A percentile compares a stretch with the other conserved stretches of the same genome.
These are phyloP conservation scores for Hypothenemus hampei DNA, from an alignment of 1,140 invertebrate genomes.

Conservation along the genomic window DNA sequence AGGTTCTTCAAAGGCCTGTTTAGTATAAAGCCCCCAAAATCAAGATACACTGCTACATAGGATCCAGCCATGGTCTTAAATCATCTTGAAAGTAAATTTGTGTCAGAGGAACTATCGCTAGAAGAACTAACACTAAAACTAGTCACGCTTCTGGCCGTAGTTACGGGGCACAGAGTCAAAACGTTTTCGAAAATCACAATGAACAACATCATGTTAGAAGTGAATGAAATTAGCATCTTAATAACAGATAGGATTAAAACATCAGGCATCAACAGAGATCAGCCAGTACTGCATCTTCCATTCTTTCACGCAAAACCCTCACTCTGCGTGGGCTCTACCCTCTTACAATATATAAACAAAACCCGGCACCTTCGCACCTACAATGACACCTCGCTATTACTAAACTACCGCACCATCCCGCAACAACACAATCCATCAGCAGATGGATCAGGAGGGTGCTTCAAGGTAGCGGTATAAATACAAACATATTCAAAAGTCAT, in stretches of 20 bases:
- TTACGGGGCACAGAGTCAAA: conserved; percentile 8
- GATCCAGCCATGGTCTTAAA: conserved; percentile 3
- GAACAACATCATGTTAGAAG: background rate
- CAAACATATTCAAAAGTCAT: conserved; percentile 1
- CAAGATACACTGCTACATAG: background rate
- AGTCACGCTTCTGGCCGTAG: conserved; percentile 2
- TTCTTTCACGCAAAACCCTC: background rate
- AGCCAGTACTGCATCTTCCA: background rate
- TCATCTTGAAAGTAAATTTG: background rate
- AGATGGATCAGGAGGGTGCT: conserved; percentile 8
- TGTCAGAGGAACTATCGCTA: conserved; percentile 1
- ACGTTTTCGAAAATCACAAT: conserved; percentile 7
- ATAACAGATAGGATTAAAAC: background rate
- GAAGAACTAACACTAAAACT: conserved; percentile 4
- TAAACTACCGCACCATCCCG: conserved; percentile 9
- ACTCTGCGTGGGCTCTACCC: background rate
- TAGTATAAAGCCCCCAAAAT: background rate
- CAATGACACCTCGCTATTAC: background rate
- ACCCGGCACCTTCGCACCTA: background rate
- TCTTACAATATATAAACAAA: background rate
- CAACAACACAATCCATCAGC: conserved; percentile 3
- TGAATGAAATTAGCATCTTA: background rate
- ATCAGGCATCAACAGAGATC: background rate
- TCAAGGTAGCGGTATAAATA: conserved; percentile 2
- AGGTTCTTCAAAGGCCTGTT: conserved; percentile 1